Percentiles rank a stretch among this genome's conserved stretches.
These are phyloP conservation scores for Mesochorus sp. DNA, from an alignment of 2,888 invertebrate genomes.

Conservation along the genomic window DNA sequence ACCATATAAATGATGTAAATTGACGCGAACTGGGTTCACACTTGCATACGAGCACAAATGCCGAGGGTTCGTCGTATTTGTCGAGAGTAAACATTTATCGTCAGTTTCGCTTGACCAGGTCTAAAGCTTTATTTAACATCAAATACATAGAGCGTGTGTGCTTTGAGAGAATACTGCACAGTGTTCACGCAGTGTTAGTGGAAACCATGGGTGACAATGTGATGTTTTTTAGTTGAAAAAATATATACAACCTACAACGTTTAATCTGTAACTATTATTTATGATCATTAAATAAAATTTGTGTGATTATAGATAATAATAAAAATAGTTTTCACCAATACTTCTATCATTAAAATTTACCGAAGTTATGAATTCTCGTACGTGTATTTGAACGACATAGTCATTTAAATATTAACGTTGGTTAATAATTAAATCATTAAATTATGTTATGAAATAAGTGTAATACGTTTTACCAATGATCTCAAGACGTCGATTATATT, in stretches of 20 bases:
- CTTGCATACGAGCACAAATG: slow-evolving; percentile 53
- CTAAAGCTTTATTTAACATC: slow-evolving; percentile 69
- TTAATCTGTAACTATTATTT: no score
- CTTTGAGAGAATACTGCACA: slow-evolving; percentile 34
- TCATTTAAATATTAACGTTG: no score
- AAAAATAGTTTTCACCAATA: no score
- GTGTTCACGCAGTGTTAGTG: slow-evolving; percentile 1
- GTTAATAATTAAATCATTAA: no score
- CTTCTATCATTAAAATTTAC: no score
- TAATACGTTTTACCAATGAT: slow-evolving; percentile 56
- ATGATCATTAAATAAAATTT: background rate
- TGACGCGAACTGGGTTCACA: background rate
- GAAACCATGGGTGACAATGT: slow-evolving; percentile 6
- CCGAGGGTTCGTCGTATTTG: slow-evolving; percentile 60
- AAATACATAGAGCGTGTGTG: slow-evolving; percentile 65
- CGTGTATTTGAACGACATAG: no score
- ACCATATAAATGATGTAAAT: background rate
- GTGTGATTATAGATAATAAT: background rate
- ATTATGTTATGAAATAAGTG: background rate
- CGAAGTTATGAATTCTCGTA: no score
- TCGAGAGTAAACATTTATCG: slow-evolving; percentile 65
- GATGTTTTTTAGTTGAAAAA: slow-evolving; percentile 12
- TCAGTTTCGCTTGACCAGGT: slow-evolving; percentile 60
- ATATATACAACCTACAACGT: no score
- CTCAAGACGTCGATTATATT: slow-evolving; percentile 55